These are phyloP conservation scores for Rosalia funebris DNA, from an alignment of 2,888 invertebrate species.

Conservation along the genomic window DNA sequence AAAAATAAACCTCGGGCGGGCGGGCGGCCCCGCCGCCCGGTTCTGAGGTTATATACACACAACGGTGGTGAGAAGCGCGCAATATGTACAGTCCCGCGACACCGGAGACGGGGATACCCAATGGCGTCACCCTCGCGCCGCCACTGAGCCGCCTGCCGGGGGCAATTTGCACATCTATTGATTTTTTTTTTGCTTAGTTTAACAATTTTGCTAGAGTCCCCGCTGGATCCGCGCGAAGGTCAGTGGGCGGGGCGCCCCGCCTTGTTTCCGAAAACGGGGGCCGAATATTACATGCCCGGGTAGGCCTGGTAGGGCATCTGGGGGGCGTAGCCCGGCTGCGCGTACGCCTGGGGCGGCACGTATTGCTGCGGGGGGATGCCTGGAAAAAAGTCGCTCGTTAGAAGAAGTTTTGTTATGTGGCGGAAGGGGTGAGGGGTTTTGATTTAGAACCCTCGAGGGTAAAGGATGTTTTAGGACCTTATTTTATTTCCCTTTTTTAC, in stretches of 20 bases:
- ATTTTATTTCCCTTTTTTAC: too few species aligned
- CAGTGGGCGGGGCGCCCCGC: background rate
- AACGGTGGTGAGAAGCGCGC: conserved; percentile 3
- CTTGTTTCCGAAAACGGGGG: conserved; percentile 23
- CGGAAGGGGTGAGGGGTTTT: too few species aligned
- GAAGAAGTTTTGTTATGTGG: background rate
- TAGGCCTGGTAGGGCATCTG: conserved; percentile 74
- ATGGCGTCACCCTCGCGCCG: background rate
- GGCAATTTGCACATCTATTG: conserved; percentile 15
- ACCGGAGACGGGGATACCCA: too few species aligned
- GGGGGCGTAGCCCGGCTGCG: conserved; percentile 65
- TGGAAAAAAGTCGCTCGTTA: conserved; percentile 39
- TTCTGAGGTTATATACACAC: conserved; percentile 22
- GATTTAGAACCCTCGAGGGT: too few species aligned
- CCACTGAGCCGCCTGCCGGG: background rate
- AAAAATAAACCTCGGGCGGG: conserved; percentile 5
- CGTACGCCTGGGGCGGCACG: conserved; percentile 68
- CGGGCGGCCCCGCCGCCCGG: background rate
- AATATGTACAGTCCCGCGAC: conserved; percentile 19
- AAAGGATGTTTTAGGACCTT: too few species aligned
- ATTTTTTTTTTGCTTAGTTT: conserved; percentile 6
- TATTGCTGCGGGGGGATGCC: conserved; percentile 62
- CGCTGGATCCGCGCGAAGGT: background rate
- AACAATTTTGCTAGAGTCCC: conserved; percentile 11
- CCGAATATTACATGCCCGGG: conserved; percentile 67